Percentiles rank a stretch among this genome's conserved stretches.
Conservation (phyloP, 2,113 vertebrate species). For the Brachypodius melanocephalos region DNA sequence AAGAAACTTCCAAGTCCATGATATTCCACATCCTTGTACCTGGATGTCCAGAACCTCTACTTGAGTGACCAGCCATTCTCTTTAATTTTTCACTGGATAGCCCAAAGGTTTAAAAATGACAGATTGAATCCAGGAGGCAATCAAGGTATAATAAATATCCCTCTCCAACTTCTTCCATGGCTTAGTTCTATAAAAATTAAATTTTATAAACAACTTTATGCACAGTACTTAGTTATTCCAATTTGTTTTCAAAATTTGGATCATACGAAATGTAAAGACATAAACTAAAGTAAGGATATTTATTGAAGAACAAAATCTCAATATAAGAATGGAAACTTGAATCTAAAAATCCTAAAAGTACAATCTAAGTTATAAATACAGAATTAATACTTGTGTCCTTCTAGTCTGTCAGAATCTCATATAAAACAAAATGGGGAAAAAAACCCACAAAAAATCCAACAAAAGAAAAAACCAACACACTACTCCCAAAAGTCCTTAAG, state of each 20-base stretch:
- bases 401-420: neutral
- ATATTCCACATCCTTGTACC: slow-evolving; percentile 50
- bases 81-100: slow-evolving; percentile 51
- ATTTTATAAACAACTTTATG: slow-evolving; percentile 46
- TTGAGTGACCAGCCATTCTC: slow-evolving; percentile 50
- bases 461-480: neutral
- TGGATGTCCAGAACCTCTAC: slow-evolving; percentile 54
- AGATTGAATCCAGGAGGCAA: slow-evolving; percentile 47
- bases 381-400: neutral
- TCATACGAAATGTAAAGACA: neutral
- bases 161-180: slow-evolving; percentile 63
- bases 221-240: neutral
- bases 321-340: neutral
- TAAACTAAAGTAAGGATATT: neutral
- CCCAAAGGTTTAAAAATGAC: slow-evolving; percentile 42
- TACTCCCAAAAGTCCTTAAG: neutral
- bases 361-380: neutral
- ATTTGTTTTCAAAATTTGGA: neutral
- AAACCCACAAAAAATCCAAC: neutral
- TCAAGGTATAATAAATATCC: slow-evolving; percentile 46
- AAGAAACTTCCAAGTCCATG: slow-evolving; percentile 41
- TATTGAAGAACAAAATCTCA: neutral
- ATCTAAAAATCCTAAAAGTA: neutral
- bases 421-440: too few relatives aligned
- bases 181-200: slow-evolving; percentile 64